Evolutionary conservation across 2,888 invertebrate genomes (phyloP).

Genomic region (Allacma fusca): DNA sequence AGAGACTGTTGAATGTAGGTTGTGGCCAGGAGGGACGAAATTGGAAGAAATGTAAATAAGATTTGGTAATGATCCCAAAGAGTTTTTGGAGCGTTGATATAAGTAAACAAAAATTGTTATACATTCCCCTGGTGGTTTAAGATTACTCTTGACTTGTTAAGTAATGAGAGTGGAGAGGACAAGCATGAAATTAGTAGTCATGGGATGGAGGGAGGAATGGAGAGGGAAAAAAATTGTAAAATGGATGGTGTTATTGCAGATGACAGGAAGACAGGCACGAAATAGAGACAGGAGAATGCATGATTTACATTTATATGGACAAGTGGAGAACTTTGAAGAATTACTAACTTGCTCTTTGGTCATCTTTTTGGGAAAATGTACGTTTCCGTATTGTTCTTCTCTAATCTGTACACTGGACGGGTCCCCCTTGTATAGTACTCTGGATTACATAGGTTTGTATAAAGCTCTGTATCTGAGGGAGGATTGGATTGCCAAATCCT

Average conservation of each 20-base stretch:
- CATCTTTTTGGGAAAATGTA: too few relatives aligned
- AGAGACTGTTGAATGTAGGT: too few relatives aligned
- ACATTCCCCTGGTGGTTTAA: too few relatives aligned
- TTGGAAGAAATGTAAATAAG: conserved; percentile 20
- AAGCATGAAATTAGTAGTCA: conserved; percentile 34
- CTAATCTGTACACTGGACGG: too few relatives aligned
- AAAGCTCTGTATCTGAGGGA: conserved; percentile 67
- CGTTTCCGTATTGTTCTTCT: too few relatives aligned
- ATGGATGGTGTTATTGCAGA: conserved; percentile 20
- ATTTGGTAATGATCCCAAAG: conserved; percentile 9
- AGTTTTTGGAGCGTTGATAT: too few relatives aligned
- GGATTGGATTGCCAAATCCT: conserved; percentile 83
- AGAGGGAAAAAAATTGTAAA: conserved; percentile 27
- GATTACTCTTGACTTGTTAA: too few relatives aligned
- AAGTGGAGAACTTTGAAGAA: conserved; percentile 1
- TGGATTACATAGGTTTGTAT: not conserved
- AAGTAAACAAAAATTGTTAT: too few relatives aligned
- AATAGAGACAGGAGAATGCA: conserved; percentile 18
- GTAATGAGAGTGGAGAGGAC: not conserved
- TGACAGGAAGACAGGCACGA: conserved; percentile 30
- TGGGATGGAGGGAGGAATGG: conserved; percentile 29
- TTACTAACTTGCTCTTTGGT: not conserved
- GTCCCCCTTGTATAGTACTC: too few relatives aligned
- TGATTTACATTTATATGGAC: conserved; percentile 29
- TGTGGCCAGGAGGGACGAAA: not conserved